Evolutionary conservation across 2,113 vertebrate genomes (phyloP).

Genomic region (Trematomus loennbergii): DNA sequence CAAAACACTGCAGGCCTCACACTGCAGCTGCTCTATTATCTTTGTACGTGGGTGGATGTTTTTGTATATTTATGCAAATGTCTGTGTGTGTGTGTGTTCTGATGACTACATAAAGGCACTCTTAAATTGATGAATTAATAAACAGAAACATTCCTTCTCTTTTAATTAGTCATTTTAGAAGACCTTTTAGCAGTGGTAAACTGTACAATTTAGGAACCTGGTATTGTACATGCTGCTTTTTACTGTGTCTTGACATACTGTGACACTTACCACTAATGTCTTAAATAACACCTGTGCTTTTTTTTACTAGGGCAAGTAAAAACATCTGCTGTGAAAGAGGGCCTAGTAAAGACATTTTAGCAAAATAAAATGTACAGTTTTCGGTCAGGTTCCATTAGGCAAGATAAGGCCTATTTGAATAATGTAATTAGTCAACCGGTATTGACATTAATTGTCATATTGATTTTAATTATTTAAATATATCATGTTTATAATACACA

Average conservation of each 20-base stretch:
- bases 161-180: neutral
- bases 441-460: too few species aligned
- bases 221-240: neutral
- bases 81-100: constrained; percentile 10
- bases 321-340: neutral
- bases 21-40: constrained; percentile 77
- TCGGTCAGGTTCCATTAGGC: too few species aligned
- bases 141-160: neutral
- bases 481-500: neutral
- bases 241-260: neutral
- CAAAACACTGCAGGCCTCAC: constrained; percentile 71
- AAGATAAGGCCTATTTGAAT: too few species aligned
- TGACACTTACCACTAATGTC: neutral
- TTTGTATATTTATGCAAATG: constrained; percentile 51
- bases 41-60: constrained; percentile 22
- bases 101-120: neutral
- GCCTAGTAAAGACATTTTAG: neutral
- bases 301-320: neutral
- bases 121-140: neutral
- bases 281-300: neutral
- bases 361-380: neutral
- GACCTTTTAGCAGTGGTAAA: neutral
- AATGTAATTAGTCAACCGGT: too few species aligned
- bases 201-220: neutral
- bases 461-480: neutral